Evolutionary conservation across 2,113 vertebrate species (phyloP), one percentile per base, ranked within the genome.

Genomic region (Amphiprion percula): DNA sequence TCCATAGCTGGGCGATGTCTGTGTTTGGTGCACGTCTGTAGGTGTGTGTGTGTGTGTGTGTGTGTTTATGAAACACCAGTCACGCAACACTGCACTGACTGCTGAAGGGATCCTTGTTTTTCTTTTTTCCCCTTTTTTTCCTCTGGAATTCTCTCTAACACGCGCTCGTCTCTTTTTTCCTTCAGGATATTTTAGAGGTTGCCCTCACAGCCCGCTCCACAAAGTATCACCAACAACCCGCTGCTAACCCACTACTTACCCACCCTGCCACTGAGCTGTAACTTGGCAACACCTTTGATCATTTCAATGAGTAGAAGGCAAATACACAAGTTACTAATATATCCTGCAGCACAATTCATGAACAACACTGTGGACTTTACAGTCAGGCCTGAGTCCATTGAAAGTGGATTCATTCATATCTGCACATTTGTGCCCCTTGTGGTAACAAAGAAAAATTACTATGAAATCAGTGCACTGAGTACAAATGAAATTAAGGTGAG

Each of bases 31-130:
- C 4, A 0, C 63, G 68, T 61, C 76, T 49, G 64, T 62, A 67
- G 37, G 50, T 70, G 66, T 63, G 61, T 71, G 70, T 61, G 79
- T 62, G 64, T 70, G 75, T 74, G 56, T 74, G 75, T 65, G 84
- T 69, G 87, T 92, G 89, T 93, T 93, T 91, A 89, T 91, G 86
- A 90, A 91, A 85, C 49, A 56, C 59, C 78, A 91, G 91, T 93
- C 91, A 93, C 61, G 87, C 92, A 88, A 90, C 86, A 88, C 84
- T 88, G 82, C 85, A 66, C 80, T 70, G 89, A 72, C 84, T 89
- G 70, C 88, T 90, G 72, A 88, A 94, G 88, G 90, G 85, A 87
- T 91, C 81, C 87, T 92, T 91, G 89, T 93, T 85, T 89, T 88
- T 77, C 70, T 81, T 72, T 86, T 86, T 84, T 69, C 33, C 66